Base-by-base conservation (phyloP, 1,140 invertebrate species). In the Asobara japonica region DNA sequence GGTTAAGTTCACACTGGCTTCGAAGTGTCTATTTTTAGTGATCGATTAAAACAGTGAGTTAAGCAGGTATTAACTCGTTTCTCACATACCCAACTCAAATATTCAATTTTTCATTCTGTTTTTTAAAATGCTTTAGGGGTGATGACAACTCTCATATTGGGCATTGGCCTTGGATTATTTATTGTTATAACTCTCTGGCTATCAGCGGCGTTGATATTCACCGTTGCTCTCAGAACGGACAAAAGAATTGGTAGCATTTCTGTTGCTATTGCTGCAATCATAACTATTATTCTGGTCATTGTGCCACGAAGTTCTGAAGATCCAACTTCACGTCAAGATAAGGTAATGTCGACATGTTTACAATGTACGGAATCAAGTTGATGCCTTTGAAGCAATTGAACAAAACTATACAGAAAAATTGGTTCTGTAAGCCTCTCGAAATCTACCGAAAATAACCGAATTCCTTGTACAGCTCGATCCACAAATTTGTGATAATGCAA, bases 181-280 rank as follows among this genome's bases (percentile, higher is more conserved):
- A 81, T 90, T 65, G 80, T 91, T 73, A 80, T 91, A 62, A 83
- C 84, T 67, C 75, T 91, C 69, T 91, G 90, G 90, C 80, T 88
- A 69, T 75, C 86, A 31, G 87, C 90, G 45, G 80, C 88, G 67
- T 69, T 90, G 36, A 79, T 90, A 65, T 91, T 90, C 79, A 81
- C 89, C 13, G 76, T 91, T 29, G 90, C 90, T 3, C 73, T 90
- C 30, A 85, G 88, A 76, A 86, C 89, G 71, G 88, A 90, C 72
- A 90, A 86, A 77, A 88, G 88, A 80, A 75, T 91, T 68, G 89
- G 89, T 29, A 81, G 84, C 75, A 77, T 90, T 69, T 87, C 84
- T 36, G 73, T 91, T 36, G 68, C 80, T 31, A 73, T 86, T 71
- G 86, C 88, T 64, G 71, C 87, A 65, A 66, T 87, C 71, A 69